Evolutionary conservation across 2,113 vertebrate species (phyloP).

Genomic region (Pterocles burchelli): DNA sequence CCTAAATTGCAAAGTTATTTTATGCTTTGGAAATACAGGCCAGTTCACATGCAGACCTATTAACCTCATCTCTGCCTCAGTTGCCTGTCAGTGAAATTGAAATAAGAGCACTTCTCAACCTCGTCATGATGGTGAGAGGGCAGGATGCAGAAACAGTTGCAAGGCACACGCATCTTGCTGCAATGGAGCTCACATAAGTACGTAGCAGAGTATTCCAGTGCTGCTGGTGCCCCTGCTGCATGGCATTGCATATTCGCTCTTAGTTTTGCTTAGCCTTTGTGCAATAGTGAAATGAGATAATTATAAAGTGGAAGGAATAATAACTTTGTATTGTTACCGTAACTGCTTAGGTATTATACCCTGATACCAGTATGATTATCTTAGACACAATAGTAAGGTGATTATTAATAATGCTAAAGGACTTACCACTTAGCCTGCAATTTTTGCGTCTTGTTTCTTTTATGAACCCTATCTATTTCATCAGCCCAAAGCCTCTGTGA

Average conservation of each 20-base stretch:
- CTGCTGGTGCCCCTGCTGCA: background rate
- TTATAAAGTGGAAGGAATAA: slow-evolving; percentile 62
- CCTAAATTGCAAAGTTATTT: background rate
- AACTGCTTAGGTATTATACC: slow-evolving; percentile 56
- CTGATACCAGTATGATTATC: background rate
- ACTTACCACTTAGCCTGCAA: slow-evolving; percentile 40
- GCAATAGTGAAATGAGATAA: slow-evolving; percentile 52
- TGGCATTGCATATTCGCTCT: background rate
- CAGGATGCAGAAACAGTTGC: background rate
- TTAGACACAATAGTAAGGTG: slow-evolving; percentile 49
- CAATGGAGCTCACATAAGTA: background rate
- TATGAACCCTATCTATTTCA: slow-evolving; percentile 11
- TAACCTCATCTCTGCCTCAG: background rate
- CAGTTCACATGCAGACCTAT: background rate
- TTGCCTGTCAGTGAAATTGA: background rate
- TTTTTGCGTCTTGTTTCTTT: slow-evolving; percentile 3
- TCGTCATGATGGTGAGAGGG: background rate
- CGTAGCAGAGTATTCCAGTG: background rate
- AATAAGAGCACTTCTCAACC: background rate
- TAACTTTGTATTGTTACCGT: slow-evolving; percentile 46
- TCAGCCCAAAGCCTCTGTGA: background rate
- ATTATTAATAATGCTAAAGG: slow-evolving; percentile 53
- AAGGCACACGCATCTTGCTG: background rate
- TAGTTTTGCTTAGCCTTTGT: slow-evolving; percentile 30
- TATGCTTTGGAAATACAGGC: background rate